Evolutionary conservation across 2,113 vertebrate species (phyloP).

Genomic region (Zosterops pallidus): DNA sequence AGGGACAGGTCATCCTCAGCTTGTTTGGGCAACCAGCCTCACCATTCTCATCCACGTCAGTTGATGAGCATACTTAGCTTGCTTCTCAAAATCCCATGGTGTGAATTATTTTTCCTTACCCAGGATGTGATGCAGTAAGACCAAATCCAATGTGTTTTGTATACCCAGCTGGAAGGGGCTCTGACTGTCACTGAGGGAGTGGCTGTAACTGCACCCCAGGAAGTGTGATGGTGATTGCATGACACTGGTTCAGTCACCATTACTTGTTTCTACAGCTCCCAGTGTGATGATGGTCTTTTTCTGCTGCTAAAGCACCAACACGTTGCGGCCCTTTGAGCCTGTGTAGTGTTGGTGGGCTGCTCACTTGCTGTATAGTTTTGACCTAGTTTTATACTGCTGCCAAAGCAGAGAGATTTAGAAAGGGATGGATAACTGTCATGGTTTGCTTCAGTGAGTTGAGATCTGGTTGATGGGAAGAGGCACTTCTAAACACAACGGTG

Average conservation of each 20-base stretch:
- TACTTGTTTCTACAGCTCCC: background rate
- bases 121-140: background rate
- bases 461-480: background rate
- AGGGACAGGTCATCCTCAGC: background rate
- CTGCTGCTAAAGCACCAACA: background rate
- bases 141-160: background rate
- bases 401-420: background rate
- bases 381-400: background rate
- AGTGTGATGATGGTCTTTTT: background rate
- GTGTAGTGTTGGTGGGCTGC: background rate
- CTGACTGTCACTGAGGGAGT: background rate
- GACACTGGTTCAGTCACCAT: background rate
- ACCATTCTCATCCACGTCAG: background rate
- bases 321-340: background rate
- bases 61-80: background rate
- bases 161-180: background rate
- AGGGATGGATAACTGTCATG: fast-evolving
- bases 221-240: background rate
- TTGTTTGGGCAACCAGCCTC: background rate
- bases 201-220: background rate
- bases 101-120: background rate
- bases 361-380: background rate
- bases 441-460: background rate
- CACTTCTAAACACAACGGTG: fast-evolving
- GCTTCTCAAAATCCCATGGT: background rate